Base-by-base conservation (phyloP, 2,797 vertebrate species). In the Enteromius radiatus region DNA sequence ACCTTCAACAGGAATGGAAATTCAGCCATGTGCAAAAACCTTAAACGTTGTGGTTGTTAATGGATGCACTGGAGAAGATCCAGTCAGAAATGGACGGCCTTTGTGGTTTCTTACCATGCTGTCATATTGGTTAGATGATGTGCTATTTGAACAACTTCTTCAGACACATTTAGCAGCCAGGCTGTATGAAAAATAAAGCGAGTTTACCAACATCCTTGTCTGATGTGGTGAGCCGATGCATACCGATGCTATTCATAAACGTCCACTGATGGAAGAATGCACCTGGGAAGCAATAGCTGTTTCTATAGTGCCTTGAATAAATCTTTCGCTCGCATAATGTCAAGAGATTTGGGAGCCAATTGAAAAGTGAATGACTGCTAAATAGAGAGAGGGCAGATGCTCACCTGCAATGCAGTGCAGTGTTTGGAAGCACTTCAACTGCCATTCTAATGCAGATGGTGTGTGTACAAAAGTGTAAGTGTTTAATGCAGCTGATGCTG, bases 151-250 rank as follows among this genome's bases (percentile, higher is more conserved):
- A 31, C 3, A 0, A 38, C 65, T 71, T 73, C 36, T 36, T 45
- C 61, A 61, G 63, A 70, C 33, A 59, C 81, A 63, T 23, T 87
- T 86, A 84, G 83, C 76, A 64, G 84, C 75, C 83, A 88, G 88
- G 89, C 90, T 92, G 85, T 84, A 89, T 89, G 87, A 89, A 89
- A 88, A 89, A 68, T 41, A 7, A 59, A 52, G 47, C 88, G 86
- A 91, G 33, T 77, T 84, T 80, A 73, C 28, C 79, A 82, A 47
- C 59, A 80, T 80, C 26, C n/a, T 43, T 21, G 11, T 76, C 26
- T 74, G 71, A 67, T 61, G 70, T 75, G 56, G 41, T 49, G 19
- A 73, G 38, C 43, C n/a, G 45, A 59, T 17, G 31, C 77, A 52
- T 59, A 33, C 36, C 81, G 45, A 56, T 41, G 43, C 17, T 63